phyloP scores from a whole-genome alignment of 2,113 vertebrate genomes.

The Oncorhynchus tshawytscha region DNA sequence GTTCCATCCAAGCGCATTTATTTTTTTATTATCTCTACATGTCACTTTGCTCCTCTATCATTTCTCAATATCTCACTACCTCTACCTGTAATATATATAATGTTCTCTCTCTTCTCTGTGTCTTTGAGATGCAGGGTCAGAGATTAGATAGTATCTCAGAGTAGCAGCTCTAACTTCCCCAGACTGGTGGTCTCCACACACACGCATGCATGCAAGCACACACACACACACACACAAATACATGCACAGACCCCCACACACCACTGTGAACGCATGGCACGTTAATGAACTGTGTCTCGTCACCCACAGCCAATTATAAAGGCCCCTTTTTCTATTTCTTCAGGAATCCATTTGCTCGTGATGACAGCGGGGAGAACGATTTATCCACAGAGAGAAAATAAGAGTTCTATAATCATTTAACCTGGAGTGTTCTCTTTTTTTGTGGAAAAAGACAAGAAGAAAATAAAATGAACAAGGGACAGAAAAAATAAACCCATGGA shows the following conservation, averaged over 20 bases:
- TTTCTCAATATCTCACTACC: background rate
- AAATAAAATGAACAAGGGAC: slow-evolving; percentile 7
- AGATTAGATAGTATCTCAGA: slow-evolving; percentile 9
- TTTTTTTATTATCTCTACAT: slow-evolving; percentile 11
- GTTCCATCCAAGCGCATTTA: background rate
- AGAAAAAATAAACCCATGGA: slow-evolving; percentile 14
- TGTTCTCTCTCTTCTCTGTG: background rate
- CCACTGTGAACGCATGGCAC: background rate
- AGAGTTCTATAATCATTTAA: slow-evolving; percentile 65
- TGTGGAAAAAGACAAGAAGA: slow-evolving; percentile 3
- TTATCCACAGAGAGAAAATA: slow-evolving; percentile 59
- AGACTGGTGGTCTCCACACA: background rate
- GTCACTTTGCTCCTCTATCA: slow-evolving; percentile 8
- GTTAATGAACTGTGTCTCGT: slow-evolving; percentile 38
- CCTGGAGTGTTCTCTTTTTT: slow-evolving; percentile 41
- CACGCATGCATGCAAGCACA: slow-evolving; percentile 1
- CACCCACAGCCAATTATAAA: slow-evolving; percentile 33
- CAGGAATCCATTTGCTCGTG: slow-evolving; percentile 51
- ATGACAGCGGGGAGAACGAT: slow-evolving; percentile 25
- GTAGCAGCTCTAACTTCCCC: background rate
- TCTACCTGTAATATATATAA: background rate
- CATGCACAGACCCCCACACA: background rate
- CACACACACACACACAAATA: background rate
- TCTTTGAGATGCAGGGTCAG: background rate
- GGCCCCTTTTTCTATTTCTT: slow-evolving; percentile 24